A percentile compares a stretch with the other conserved stretches of the same genome.
phyloP scores from a whole-genome alignment of 2,113 vertebrate genomes.

The Phycodurus eques region DNA sequence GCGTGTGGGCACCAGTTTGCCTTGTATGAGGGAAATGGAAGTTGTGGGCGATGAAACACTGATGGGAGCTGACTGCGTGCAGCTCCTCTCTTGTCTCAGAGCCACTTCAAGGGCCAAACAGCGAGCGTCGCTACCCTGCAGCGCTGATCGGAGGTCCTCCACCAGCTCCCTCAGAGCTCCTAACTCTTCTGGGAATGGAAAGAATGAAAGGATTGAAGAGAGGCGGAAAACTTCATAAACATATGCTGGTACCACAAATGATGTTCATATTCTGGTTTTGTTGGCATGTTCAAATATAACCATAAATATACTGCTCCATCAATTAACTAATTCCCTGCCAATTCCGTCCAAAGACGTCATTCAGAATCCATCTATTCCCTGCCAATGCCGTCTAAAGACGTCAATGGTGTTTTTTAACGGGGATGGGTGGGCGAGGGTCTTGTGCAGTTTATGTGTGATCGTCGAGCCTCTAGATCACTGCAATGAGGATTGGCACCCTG shows the following conservation, averaged over 20 bases:
- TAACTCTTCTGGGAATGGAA: constrained; percentile 39
- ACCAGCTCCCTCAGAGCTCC: constrained; percentile 74
- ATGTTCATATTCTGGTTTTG: not conserved
- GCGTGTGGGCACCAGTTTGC: constrained; percentile 42
- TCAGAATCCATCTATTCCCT: too few relatives aligned
- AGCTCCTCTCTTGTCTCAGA: constrained; percentile 30
- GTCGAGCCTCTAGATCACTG: too few relatives aligned
- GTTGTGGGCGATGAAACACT: not conserved
- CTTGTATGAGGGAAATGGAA: constrained; percentile 29
- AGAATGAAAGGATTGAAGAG: not conserved
- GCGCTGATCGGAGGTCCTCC: constrained; percentile 75
- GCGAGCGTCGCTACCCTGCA: constrained; percentile 79
- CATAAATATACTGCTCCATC: too few relatives aligned
- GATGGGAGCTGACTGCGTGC: not conserved
- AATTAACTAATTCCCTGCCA: too few relatives aligned
- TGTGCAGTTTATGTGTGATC: too few relatives aligned
- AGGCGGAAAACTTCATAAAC: not conserved
- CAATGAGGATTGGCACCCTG: too few relatives aligned
- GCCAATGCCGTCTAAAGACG: too few relatives aligned
- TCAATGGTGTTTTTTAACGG: too few relatives aligned
- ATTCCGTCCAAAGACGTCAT: too few relatives aligned
- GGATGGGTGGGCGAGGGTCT: too few relatives aligned
- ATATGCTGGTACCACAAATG: not conserved
- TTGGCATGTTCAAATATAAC: not conserved
- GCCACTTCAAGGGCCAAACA: constrained; percentile 76